A percentile compares a stretch with the other conserved stretches of the same genome.
phyloP scores from a whole-genome alignment of 2,797 vertebrate species.

The Sphenodon punctatus region DNA sequence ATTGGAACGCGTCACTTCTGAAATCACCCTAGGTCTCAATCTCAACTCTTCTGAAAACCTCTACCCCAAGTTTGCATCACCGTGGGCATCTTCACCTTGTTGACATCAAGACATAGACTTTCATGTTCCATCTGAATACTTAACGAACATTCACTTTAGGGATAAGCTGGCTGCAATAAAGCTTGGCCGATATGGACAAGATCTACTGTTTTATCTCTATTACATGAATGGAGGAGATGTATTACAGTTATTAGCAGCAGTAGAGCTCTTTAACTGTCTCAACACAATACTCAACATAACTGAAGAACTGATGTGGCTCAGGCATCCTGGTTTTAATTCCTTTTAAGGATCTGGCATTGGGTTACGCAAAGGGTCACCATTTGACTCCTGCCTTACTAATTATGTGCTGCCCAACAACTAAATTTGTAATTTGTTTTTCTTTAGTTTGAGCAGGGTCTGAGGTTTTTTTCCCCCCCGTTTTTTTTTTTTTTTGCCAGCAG shows the following conservation, averaged over 20 bases:
- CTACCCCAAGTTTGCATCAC: conserved; percentile 99
- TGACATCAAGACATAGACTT: conserved; percentile 99
- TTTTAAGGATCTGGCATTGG: conserved; percentile 92
- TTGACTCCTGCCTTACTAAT: conserved; percentile 95
- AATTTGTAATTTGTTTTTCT: conserved; percentile 88
- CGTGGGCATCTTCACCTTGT: conserved; percentile 98
- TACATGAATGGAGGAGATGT: conserved; percentile 99
- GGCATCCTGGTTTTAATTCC: conserved; percentile 95
- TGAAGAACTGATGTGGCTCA: conserved; percentile 88
- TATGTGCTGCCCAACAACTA: conserved; percentile 98
- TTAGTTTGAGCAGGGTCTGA: conserved; percentile 96
- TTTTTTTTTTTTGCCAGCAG: conserved; percentile 83
- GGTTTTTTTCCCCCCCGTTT: conserved; percentile 89
- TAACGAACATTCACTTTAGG: conserved; percentile 99
- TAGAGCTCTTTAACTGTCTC: conserved; percentile 97
- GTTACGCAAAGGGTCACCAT: conserved; percentile 85
- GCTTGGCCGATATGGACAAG: conserved; percentile 98
- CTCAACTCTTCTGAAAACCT: conserved; percentile 89
- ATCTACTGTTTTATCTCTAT: conserved; percentile 99
- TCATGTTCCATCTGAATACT: conserved; percentile 99
- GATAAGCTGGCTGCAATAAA: conserved; percentile 99
- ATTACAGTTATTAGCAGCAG: conserved; percentile 98
- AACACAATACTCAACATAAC: conserved; percentile 87
- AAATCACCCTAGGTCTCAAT: too few relatives aligned
- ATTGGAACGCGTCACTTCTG: too few relatives aligned